These are phyloP conservation scores for Drosophila bifasciata DNA, from an alignment of 1,140 invertebrate species.

Conservation along the genomic window DNA sequence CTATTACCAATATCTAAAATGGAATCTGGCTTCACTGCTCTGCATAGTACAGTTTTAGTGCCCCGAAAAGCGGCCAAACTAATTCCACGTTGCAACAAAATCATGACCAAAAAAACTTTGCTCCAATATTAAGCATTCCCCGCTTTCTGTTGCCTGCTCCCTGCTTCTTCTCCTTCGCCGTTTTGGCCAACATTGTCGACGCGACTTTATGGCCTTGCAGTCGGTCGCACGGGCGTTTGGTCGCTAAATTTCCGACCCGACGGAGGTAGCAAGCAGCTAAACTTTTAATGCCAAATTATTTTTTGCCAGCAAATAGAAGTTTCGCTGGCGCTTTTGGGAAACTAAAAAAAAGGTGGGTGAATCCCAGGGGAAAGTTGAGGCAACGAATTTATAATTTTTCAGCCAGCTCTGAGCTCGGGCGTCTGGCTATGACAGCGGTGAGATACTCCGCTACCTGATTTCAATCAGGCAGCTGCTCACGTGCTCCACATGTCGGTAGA, in stretches of 20 bases:
- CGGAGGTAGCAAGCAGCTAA: conserved; percentile 19
- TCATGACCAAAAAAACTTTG: conserved; percentile 15
- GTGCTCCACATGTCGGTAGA: conserved; percentile 39
- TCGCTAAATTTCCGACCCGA: conserved; percentile 12
- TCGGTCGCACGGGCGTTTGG: too few relatives aligned
- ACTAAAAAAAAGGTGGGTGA: conserved; percentile 5
- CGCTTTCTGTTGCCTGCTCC: not conserved
- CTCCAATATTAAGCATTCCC: conserved; percentile 27
- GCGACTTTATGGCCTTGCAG: conserved; percentile 12
- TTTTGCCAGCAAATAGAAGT: conserved; percentile 43
- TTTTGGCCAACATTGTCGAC: conserved; percentile 10
- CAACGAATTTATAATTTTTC: too few relatives aligned
- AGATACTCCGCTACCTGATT: too few relatives aligned
- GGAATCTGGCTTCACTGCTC: not conserved
- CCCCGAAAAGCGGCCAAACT: not conserved
- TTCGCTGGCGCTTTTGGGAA: conserved; percentile 26
- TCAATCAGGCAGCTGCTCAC: conserved; percentile 37
- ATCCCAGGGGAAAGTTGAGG: too few relatives aligned
- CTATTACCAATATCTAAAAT: not conserved
- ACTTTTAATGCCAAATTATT: conserved; percentile 52
- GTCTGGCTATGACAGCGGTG: too few relatives aligned
- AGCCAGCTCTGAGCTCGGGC: too few relatives aligned
- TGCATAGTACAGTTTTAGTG: conserved; percentile 7
- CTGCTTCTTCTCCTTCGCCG: too few relatives aligned
- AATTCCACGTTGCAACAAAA: conserved; percentile 17